phyloP scores from a whole-genome alignment of 2,797 vertebrate species.

The Aplochiton taeniatus region DNA sequence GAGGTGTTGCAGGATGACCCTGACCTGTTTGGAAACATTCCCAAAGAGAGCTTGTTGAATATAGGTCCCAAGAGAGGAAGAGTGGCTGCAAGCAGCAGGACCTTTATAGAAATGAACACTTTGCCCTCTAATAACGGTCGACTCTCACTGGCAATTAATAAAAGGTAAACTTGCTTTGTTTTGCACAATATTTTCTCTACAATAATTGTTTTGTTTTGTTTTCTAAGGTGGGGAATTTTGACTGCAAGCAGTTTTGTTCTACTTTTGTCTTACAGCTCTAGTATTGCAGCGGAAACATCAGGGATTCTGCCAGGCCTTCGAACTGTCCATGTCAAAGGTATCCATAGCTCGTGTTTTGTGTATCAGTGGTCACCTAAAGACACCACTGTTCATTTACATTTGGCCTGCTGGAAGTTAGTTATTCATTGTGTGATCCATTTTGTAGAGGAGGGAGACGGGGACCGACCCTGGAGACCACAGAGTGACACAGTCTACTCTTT shows the following conservation, averaged over 20 bases:
- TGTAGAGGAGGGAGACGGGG: constrained; percentile 43
- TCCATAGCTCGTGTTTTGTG: not conserved
- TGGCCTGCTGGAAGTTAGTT: no score
- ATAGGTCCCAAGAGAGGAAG: constrained; percentile 40
- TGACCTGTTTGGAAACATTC: constrained; percentile 83
- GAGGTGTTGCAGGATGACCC: constrained; percentile 89
- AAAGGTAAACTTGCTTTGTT: constrained; percentile 38
- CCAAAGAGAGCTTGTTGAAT: constrained; percentile 48
- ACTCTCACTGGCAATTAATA: not conserved
- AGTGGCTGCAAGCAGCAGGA: constrained; percentile 31
- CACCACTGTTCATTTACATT: not conserved
- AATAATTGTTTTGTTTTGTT: not conserved
- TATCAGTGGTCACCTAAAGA: not conserved
- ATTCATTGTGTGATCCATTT: not conserved
- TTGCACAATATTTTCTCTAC: not conserved
- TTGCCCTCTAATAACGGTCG: not conserved
- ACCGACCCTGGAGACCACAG: constrained; percentile 58
- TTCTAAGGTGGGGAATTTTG: not conserved
- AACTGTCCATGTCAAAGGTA: not conserved
- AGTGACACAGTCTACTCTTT: no score
- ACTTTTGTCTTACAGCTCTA: constrained; percentile 51
- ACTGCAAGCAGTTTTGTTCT: not conserved
- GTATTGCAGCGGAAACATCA: not conserved
- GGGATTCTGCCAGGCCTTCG: not conserved
- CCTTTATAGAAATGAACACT: not conserved